Base-by-base conservation (phyloP, 1,140 invertebrate genomes). In the Triops longicaudatus region DNA sequence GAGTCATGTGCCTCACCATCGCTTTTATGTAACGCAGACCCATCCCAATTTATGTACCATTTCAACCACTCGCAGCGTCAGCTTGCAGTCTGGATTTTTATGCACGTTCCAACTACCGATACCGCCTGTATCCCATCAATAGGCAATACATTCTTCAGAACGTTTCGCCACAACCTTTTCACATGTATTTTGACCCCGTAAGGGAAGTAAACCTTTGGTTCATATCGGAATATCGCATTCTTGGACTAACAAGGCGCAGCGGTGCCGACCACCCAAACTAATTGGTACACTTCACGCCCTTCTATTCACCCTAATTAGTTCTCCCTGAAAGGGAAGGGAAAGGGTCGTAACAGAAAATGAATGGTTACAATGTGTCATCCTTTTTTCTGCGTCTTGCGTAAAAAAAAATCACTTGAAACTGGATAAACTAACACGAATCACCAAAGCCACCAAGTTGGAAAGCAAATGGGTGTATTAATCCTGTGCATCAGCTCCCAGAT, bases 191-290 rank as follows among this genome's bases (percentile, higher is more conserved):
- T 63, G 50, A 63, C 50, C 50, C 50, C 50, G 14, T 14, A 10
- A 63, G n/a, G 50, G 50, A 63, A 14, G 50, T 17, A 3, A 63
- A 22, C 9, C 14, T 17, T 22, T 6, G 22, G 50, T 63, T 63
- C 31, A 7, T 37, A 63, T 63, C 50, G 14, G 50, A 63, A 63
- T n/a, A 63, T 63, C 50, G 50, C 50, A 63, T 63, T 63, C 50
- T 63, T 63, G 14, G 50, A 63, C 50, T 63, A 63, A 63, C 50
- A 63, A 63, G 50, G 50, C 50, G 22, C 50, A 63, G 50, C 50
- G 50, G 50, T 22, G 50, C 17, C 50, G 50, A 63, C 50, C 50
- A 63, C 50, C 50, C 50, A 17, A 63, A 63, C 50, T 63, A 63
- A 63, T 63, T 63, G 50, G 50, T 63, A 17, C 50, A 63, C 50